A percentile compares a stretch with the other conserved stretches of the same genome.
Evolutionary conservation across 2,113 vertebrate genomes (phyloP).

Genomic region (Triplophysa tibetana): DNA sequence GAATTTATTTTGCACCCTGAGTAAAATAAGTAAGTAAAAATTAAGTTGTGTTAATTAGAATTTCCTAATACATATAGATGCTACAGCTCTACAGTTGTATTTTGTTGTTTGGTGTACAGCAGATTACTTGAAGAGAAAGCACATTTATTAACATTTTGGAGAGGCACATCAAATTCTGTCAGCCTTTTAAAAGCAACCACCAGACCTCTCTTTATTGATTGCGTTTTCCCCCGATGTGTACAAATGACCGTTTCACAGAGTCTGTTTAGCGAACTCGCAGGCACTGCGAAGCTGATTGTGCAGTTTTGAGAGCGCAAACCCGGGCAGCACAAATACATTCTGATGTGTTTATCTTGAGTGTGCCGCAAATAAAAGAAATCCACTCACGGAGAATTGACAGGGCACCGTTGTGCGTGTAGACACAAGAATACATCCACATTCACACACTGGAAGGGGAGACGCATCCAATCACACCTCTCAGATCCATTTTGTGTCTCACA

Average conservation of each 20-base stretch:
- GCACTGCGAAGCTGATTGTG: conserved; percentile 18
- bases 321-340: conserved; percentile 7
- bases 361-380: background rate
- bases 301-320: conserved; percentile 13
- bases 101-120: background rate
- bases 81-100: too few species aligned
- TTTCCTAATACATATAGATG: too few species aligned
- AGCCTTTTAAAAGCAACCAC: background rate
- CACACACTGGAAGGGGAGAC: conserved; percentile 1
- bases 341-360: conserved; percentile 20
- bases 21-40: too few species aligned
- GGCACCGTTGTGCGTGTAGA: conserved; percentile 12
- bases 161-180: background rate
- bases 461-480: conserved; percentile 43
- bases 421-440: background rate
- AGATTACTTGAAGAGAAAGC: background rate
- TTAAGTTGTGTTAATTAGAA: too few species aligned
- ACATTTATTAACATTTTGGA: too few species aligned
- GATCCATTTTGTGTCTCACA: conserved; percentile 45
- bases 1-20: too few species aligned
- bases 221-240: conserved; percentile 19
- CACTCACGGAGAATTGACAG: background rate
- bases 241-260: conserved; percentile 22
- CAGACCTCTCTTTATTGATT: conserved; percentile 7
- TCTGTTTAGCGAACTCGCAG: conserved; percentile 27